phyloP scores from a whole-genome alignment of 2,113 vertebrate species.

The Zosterops pallidus region DNA sequence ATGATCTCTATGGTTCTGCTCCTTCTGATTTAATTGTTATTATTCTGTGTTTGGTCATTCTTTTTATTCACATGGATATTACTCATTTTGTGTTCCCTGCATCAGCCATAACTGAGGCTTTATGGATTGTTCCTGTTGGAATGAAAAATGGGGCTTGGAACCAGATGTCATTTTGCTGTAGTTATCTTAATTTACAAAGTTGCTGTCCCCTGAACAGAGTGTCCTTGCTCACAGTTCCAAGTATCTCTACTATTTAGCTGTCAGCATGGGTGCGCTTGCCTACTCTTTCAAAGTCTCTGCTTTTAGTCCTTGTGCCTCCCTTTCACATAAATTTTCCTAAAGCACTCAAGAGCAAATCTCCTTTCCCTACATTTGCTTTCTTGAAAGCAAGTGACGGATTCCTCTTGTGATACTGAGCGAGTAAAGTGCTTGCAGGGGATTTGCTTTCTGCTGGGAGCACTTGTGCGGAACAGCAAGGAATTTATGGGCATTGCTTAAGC shows the following conservation, averaged over 20 bases:
- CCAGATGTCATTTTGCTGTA: neutral
- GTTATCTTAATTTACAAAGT: slow-evolving; percentile 22
- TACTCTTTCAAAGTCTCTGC: neutral
- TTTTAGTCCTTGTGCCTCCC: slow-evolving; percentile 8
- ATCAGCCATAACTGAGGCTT: neutral
- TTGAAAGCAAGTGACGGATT: neutral
- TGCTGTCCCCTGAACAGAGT: slow-evolving; percentile 6
- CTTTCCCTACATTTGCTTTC: neutral
- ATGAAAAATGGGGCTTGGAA: slow-evolving; percentile 22
- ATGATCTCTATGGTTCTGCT: neutral
- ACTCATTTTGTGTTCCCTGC: neutral
- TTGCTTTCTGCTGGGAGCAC: neutral
- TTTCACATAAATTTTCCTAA: slow-evolving; percentile 39
- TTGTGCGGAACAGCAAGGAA: neutral
- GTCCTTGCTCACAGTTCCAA: slow-evolving; percentile 6
- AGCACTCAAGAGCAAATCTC: neutral
- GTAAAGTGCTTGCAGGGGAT: neutral
- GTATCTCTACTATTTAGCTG: neutral
- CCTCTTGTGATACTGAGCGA: neutral
- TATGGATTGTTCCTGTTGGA: neutral
- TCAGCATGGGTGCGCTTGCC: neutral
- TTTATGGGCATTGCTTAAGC: neutral
- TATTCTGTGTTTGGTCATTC: neutral
- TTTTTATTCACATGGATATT: neutral
- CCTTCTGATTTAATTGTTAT: neutral